Evolutionary conservation across 2,113 vertebrate genomes (phyloP).

Genomic region (Callocephalon fimbriatum): DNA sequence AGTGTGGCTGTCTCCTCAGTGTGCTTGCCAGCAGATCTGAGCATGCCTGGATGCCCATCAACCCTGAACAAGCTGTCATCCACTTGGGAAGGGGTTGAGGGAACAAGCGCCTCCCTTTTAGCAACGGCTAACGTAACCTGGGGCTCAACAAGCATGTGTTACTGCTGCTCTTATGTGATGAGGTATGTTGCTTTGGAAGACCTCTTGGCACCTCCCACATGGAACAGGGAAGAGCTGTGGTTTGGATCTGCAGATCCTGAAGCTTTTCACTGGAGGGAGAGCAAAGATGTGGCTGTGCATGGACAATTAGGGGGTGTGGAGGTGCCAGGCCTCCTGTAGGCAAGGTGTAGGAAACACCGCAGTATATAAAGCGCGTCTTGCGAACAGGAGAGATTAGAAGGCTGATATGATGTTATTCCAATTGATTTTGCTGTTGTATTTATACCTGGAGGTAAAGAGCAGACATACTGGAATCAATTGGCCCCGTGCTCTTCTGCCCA

Average conservation of each 20-base stretch:
- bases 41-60: background rate
- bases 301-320: accelerated
- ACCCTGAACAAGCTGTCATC: accelerated
- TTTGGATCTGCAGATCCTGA: background rate
- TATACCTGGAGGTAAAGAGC: conserved; percentile 75
- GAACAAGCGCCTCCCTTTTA: background rate
- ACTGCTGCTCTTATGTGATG: accelerated
- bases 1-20: accelerated
- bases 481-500: background rate
- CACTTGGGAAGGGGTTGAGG: accelerated
- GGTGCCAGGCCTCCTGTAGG: background rate
- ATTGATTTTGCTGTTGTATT: conserved; percentile 80
- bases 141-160: background rate
- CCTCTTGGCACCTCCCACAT: accelerated
- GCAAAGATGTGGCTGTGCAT: accelerated
- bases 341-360: conserved; percentile 3
- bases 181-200: accelerated
- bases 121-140: background rate
- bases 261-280: background rate
- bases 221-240: background rate
- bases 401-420: conserved; percentile 71
- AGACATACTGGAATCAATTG: conserved; percentile 74
- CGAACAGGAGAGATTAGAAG: conserved; percentile 68
- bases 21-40: background rate
- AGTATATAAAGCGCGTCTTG: conserved; percentile 38